These are phyloP conservation scores for Trypoxylus dichotomus DNA, from an alignment of 1,140 invertebrate species.

Conservation along the genomic window DNA sequence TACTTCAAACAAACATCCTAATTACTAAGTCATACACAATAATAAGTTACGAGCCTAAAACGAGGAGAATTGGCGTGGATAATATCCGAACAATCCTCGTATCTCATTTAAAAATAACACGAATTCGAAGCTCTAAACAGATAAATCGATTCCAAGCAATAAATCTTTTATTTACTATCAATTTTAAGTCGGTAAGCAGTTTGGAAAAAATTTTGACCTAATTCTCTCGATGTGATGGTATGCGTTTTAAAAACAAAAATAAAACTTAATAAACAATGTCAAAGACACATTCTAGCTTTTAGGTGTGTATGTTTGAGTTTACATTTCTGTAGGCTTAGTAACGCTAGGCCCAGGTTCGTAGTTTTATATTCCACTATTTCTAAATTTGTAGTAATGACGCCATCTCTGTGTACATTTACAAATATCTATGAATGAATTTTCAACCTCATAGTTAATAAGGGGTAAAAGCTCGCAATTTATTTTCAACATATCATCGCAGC, in stretches of 20 bases:
- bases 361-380: neutral
- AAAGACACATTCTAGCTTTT: constrained; percentile 2
- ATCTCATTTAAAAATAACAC: neutral
- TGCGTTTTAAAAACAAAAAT: constrained; percentile 17
- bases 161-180: neutral
- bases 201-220: neutral
- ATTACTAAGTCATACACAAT: too few relatives aligned
- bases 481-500: too few relatives aligned
- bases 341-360: neutral
- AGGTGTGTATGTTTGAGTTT: neutral
- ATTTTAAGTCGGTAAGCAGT: neutral
- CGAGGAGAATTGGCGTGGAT: too few relatives aligned
- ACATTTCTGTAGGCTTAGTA: constrained; percentile 11
- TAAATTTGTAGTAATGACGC: constrained; percentile 9
- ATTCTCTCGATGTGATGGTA: neutral
- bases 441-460: neutral
- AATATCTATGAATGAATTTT: constrained; percentile 8
- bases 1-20: too few relatives aligned
- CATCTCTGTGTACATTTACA: neutral
- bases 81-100: neutral
- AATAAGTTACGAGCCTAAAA: too few relatives aligned
- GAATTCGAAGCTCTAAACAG: neutral
- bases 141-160: neutral
- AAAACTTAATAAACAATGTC: constrained; percentile 8
- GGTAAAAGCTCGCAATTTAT: too few relatives aligned